A percentile compares a stretch with the other conserved stretches of the same genome.
phyloP scores from a whole-genome alignment of 2,113 vertebrate species.

The Melanotaenia duboulayi region DNA sequence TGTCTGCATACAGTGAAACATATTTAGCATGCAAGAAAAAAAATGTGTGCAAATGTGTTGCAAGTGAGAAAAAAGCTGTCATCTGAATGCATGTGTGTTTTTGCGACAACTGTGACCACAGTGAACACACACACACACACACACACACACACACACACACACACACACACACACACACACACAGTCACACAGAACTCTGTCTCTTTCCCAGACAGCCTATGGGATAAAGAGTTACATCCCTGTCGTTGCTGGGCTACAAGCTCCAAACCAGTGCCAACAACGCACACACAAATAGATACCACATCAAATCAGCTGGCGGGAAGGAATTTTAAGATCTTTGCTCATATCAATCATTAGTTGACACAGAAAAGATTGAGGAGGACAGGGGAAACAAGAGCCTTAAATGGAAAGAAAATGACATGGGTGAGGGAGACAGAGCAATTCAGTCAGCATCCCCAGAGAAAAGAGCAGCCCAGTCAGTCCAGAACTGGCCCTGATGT shows the following conservation, averaged over 20 bases:
- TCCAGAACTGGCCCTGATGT: conserved; percentile 49
- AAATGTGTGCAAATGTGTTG: conserved; percentile 22
- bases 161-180: conserved; percentile 20
- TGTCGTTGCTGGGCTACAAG: conserved; percentile 76
- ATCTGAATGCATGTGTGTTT: conserved; percentile 7
- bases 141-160: conserved; percentile 27
- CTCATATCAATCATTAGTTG: conserved; percentile 68
- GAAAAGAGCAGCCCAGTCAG: conserved; percentile 47
- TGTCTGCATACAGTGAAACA: neutral
- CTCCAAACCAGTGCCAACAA: conserved; percentile 59
- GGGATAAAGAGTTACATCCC: conserved; percentile 67
- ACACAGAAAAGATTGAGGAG: conserved; percentile 5
- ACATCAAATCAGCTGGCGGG: conserved; percentile 58
- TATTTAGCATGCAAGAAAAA: conserved; percentile 32
- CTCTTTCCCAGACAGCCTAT: conserved; percentile 69
- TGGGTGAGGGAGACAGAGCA: conserved; percentile 15
- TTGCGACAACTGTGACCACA: conserved; percentile 30
- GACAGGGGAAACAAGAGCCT: conserved; percentile 17
- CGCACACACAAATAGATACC: conserved; percentile 14
- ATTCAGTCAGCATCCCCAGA: conserved; percentile 31
- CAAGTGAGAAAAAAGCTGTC: conserved; percentile 35
- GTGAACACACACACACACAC: conserved; percentile 20
- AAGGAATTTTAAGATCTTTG: conserved; percentile 58
- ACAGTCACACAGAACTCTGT: conserved; percentile 8
- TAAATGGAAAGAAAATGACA: conserved; percentile 34